These are phyloP conservation scores for Piscicola geometra DNA, from an alignment of 2,888 invertebrate species.

Conservation along the genomic window DNA sequence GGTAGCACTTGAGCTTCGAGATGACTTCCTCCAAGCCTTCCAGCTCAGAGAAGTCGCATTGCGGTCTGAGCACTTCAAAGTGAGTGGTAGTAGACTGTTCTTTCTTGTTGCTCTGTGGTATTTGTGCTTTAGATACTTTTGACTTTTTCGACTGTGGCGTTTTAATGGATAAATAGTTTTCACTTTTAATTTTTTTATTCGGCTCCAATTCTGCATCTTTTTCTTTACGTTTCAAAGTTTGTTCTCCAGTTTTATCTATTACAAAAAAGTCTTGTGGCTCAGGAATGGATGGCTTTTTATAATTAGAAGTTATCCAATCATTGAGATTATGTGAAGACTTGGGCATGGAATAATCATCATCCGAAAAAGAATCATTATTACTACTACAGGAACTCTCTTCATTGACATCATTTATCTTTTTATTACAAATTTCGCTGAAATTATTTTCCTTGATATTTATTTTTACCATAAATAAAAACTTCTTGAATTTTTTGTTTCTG, in stretches of 20 bases:
- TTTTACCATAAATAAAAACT: neutral
- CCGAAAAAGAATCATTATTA: neutral
- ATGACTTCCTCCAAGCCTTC: neutral
- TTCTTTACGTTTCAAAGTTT: neutral
- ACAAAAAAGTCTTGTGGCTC: neutral
- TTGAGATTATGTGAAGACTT: slow-evolving; percentile 8
- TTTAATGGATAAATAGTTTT: neutral
- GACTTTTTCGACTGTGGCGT: neutral
- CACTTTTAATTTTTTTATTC: neutral
- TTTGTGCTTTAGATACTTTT: neutral
- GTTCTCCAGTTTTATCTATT: neutral
- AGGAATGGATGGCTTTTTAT: neutral
- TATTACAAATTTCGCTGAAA: neutral
- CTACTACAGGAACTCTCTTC: neutral
- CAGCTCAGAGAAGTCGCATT: slow-evolving; percentile 3
- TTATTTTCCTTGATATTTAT: neutral
- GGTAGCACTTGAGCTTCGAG: neutral
- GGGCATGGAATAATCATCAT: slow-evolving; percentile 8
- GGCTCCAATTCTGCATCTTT: neutral
- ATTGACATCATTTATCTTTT: neutral
- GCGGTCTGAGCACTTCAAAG: slow-evolving; percentile 1
- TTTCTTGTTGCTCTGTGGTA: too few species aligned
- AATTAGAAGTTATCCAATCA: neutral
- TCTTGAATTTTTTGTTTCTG: neutral
- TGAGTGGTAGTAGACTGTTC: neutral